Conservation (phyloP, 2,888 invertebrate genomes). For the Orchesellides sinensis region DNA sequence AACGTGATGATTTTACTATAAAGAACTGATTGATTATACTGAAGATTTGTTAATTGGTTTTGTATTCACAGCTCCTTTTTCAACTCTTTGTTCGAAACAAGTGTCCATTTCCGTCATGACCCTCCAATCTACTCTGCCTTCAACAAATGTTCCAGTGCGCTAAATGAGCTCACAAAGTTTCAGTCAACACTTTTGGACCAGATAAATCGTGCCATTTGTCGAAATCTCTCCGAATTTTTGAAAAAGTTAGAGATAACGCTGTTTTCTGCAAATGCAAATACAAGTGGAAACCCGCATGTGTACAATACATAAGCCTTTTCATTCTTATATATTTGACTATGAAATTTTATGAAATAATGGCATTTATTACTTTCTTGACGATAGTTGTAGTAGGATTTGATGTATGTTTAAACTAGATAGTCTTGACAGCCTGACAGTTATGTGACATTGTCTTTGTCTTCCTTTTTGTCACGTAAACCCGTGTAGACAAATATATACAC, state of each 20-base stretch:
- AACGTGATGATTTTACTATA: not conserved
- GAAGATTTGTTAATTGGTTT: not conserved
- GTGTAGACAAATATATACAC: no score
- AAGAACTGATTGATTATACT: not conserved
- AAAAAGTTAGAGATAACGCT: constrained; percentile 84
- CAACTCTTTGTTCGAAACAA: constrained; percentile 93
- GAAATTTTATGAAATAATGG: no score
- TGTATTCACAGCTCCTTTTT: constrained; percentile 84
- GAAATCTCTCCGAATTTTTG: constrained; percentile 92
- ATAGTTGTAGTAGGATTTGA: no score
- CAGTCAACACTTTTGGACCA: constrained; percentile 94
- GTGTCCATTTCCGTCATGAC: constrained; percentile 91
- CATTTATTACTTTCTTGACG: no score
- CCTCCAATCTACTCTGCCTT: constrained; percentile 88
- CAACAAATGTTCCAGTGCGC: constrained; percentile 86
- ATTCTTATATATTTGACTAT: no score
- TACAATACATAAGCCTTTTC: constrained; percentile 47
- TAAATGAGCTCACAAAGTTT: constrained; percentile 96
- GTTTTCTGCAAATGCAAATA: constrained; percentile 16
- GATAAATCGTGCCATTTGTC: constrained; percentile 91
- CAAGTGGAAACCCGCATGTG: constrained; percentile 64
- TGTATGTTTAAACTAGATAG: no score
- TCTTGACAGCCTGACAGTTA: no score
- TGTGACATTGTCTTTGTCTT: no score
- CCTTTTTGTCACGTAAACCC: no score